Conservation (phyloP, 2,797 vertebrate genomes). For the Natrix natrix region DNA sequence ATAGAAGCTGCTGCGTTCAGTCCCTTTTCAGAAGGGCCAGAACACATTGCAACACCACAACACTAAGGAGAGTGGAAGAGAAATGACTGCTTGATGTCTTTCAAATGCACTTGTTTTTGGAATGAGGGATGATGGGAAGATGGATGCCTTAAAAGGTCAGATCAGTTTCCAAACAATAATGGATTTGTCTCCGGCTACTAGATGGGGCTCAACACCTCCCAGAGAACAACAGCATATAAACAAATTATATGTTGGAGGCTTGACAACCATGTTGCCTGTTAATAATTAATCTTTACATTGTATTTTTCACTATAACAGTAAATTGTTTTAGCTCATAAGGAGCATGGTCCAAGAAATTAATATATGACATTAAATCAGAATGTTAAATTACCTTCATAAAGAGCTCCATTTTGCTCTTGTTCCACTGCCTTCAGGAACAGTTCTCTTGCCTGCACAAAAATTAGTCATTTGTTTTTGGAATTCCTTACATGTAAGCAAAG, state of each 20-base stretch:
- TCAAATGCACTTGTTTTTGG: not conserved
- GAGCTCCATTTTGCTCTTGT: slow-evolving; percentile 93
- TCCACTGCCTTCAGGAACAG: slow-evolving; percentile 95
- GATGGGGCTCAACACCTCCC: not conserved
- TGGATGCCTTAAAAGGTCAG: not conserved
- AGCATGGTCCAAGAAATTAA: not conserved
- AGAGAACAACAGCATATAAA: not conserved
- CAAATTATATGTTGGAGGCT: not conserved
- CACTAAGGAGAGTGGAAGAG: not conserved
- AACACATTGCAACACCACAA: not conserved
- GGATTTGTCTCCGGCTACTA: not conserved
- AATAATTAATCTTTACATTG: not conserved
- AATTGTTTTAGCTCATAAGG: not conserved
- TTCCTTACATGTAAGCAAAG: not conserved
- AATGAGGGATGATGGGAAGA: not conserved
- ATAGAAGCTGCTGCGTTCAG: not conserved
- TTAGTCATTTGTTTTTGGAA: slow-evolving; percentile 38
- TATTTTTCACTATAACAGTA: not conserved
- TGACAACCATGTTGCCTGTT: not conserved
- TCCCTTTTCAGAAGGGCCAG: not conserved
- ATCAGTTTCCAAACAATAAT: not conserved
- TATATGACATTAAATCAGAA: not conserved
- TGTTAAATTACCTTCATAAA: slow-evolving; percentile 87
- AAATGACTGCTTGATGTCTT: not conserved
- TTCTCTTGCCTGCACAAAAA: slow-evolving; percentile 85